These are phyloP conservation scores for Chaetura pelagica DNA, from an alignment of 2,113 vertebrate species.

Conservation along the genomic window DNA sequence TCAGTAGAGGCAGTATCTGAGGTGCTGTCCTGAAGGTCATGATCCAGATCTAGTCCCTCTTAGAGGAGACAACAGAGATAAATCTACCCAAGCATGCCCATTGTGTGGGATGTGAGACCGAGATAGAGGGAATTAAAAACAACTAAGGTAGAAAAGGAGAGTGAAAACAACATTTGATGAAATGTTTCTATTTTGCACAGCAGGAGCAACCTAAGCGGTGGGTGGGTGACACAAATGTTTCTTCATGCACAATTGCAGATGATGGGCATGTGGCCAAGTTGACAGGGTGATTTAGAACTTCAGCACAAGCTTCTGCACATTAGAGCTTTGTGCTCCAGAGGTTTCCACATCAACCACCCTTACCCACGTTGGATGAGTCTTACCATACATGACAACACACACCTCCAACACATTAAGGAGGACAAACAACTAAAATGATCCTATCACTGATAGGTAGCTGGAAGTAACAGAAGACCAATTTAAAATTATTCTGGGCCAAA, in stretches of 20 bases:
- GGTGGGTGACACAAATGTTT: neutral
- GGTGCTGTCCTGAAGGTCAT: neutral
- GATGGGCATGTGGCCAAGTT: neutral
- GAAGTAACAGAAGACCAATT: neutral
- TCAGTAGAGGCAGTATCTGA: neutral
- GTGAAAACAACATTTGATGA: neutral
- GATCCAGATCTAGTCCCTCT: neutral
- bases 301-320: neutral
- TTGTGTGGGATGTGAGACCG: neutral
- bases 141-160: neutral
- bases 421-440: neutral
- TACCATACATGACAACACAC: rapidly evolving
- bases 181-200: neutral
- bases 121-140: rapidly evolving
- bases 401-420: neutral
- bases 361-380: rapidly evolving
- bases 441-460: neutral
- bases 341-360: neutral
- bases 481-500: neutral
- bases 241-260: neutral
- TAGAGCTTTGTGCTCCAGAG: neutral
- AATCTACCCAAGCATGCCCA: neutral
- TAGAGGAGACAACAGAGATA: rapidly evolving
- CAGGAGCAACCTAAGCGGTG: neutral
- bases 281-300: neutral